Conservation (phyloP, 2,113 vertebrate species). For the Poicephalus meyeri region DNA sequence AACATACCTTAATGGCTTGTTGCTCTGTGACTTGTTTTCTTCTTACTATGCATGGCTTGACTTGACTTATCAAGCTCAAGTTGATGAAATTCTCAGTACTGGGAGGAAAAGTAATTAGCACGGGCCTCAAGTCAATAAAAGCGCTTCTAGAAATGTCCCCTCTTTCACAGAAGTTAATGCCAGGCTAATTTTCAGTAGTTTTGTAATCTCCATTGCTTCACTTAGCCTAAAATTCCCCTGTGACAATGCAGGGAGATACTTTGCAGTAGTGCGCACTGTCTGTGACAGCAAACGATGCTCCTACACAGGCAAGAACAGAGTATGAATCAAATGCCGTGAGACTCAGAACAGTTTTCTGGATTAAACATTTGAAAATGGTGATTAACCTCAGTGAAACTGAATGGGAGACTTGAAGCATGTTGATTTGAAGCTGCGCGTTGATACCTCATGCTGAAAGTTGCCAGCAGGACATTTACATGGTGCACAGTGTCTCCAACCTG, state of each 20-base stretch:
- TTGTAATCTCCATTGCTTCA: neutral
- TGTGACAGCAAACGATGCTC: neutral
- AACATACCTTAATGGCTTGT: neutral
- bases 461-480: neutral
- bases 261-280: neutral
- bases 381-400: neutral
- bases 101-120: neutral
- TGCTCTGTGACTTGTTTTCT: neutral
- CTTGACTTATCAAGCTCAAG: neutral
- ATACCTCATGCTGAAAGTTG: neutral
- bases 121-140: neutral
- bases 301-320: neutral
- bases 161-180: neutral
- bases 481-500: accelerated
- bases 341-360: neutral
- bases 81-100: neutral
- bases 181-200: neutral
- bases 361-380: neutral
- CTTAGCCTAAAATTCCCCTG: neutral
- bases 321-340: accelerated
- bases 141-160: neutral
- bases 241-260: neutral
- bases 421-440: neutral
- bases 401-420: neutral
- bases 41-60: neutral